These are phyloP conservation scores for Agonopterix alstromeriana DNA, from an alignment of 2,888 invertebrate species.

Conservation along the genomic window DNA sequence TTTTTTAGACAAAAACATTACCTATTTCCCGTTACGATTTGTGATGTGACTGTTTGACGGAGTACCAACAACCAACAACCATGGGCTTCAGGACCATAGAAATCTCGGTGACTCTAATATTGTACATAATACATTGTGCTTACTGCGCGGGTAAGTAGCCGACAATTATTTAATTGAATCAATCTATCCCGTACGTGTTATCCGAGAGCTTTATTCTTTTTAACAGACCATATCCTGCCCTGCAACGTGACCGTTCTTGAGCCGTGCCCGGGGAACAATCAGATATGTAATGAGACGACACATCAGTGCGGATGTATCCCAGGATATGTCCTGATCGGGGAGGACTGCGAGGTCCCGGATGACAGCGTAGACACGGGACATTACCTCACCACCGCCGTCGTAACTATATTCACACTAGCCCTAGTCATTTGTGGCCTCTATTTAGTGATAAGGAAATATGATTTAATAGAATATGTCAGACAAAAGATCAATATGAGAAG, in stretches of 20 bases:
- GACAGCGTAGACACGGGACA: slow-evolving; percentile 21
- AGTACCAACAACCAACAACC: slow-evolving; percentile 17
- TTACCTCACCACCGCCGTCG: slow-evolving; percentile 44
- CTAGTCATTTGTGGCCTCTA: slow-evolving; percentile 55
- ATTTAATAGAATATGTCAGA: slow-evolving; percentile 55
- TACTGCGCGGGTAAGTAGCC: slow-evolving; percentile 59
- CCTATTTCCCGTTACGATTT: slow-evolving; percentile 22
- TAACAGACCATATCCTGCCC: slow-evolving; percentile 71
- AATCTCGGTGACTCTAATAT: slow-evolving; percentile 41
- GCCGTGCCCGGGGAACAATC: slow-evolving; percentile 40
- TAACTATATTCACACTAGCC: slow-evolving; percentile 54
- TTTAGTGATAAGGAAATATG: slow-evolving; percentile 62
- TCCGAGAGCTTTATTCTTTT: slow-evolving; percentile 58
- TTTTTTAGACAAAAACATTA: slow-evolving; percentile 27
- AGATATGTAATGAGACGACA: slow-evolving; percentile 41
- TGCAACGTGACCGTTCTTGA: slow-evolving; percentile 47
- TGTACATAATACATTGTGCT: slow-evolving; percentile 50
- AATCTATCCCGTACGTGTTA: slow-evolving; percentile 56
- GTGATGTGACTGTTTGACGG: slow-evolving; percentile 48
- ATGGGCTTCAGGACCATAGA: slow-evolving; percentile 49
- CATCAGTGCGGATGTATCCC: slow-evolving; percentile 42
- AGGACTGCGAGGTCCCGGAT: slow-evolving; percentile 34
- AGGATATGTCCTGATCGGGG: slow-evolving; percentile 38
- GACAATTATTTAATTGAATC: slow-evolving; percentile 75
- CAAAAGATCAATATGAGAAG: slow-evolving; percentile 56